A percentile compares a stretch with the other conserved stretches of the same genome.
Evolutionary conservation across 2,888 invertebrate species (phyloP).

Genomic region (Thecophora atra): DNA sequence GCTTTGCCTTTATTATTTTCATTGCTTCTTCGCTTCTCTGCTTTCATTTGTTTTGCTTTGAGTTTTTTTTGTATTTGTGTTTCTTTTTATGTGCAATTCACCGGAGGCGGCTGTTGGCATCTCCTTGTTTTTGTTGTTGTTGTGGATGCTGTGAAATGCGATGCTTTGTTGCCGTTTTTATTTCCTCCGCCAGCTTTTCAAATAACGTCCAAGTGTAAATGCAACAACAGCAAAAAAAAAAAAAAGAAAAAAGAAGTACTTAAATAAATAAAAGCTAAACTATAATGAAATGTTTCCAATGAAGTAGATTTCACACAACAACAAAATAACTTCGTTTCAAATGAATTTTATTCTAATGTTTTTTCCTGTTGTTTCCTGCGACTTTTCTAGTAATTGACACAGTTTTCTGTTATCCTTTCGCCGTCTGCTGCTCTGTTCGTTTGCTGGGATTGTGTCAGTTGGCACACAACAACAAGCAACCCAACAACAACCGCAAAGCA

Average conservation of each 20-base stretch:
- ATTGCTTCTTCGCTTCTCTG: background rate
- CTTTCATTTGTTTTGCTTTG: too few species aligned
- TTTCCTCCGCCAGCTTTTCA: background rate
- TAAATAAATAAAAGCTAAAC: background rate
- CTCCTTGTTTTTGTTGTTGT: background rate
- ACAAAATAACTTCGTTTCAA: background rate
- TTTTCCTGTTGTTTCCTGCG: background rate
- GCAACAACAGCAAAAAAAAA: background rate
- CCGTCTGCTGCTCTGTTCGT: background rate
- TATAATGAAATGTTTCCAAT: constrained; percentile 2
- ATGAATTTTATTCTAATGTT: background rate
- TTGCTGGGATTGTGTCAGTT: too few species aligned
- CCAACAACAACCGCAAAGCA: too few species aligned
- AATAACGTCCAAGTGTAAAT: background rate
- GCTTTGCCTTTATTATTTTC: background rate
- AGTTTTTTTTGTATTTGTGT: background rate
- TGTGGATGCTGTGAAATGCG: background rate
- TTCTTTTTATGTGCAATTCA: background rate
- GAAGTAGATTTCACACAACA: background rate
- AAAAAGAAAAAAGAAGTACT: background rate
- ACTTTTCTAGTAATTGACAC: background rate
- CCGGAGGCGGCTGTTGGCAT: background rate
- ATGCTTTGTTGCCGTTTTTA: background rate
- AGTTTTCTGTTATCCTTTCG: background rate
- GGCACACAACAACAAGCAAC: too few species aligned